A percentile compares a stretch with the other conserved stretches of the same genome.
These are phyloP conservation scores for Hycleus cichorii DNA, from an alignment of 1,140 invertebrate species.

Conservation along the genomic window DNA sequence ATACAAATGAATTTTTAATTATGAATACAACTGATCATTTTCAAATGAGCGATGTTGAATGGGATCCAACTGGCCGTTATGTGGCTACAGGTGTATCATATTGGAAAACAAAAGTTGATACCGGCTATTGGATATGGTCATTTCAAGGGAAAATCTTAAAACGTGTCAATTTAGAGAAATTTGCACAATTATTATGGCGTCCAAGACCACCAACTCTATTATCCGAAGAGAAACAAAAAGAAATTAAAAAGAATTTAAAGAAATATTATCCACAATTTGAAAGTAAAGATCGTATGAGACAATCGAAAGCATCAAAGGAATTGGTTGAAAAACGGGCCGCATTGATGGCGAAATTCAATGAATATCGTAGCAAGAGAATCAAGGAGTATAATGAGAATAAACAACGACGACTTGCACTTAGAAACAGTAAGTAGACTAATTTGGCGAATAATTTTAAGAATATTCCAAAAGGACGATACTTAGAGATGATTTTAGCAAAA, in stretches of 20 bases:
- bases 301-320: slow-evolving; percentile 93
- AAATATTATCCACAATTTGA: slow-evolving; percentile 96
- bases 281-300: slow-evolving; percentile 87
- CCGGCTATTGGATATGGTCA: slow-evolving; percentile 94
- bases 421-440: slow-evolving; percentile 64
- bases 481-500: background rate
- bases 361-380: slow-evolving; percentile 66
- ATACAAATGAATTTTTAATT: slow-evolving; percentile 89
- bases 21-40: slow-evolving; percentile 91
- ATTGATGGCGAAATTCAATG: slow-evolving; percentile 81
- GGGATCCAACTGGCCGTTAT: slow-evolving; percentile 98
- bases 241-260: slow-evolving; percentile 97
- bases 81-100: slow-evolving; percentile 91
- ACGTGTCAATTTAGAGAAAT: slow-evolving; percentile 80
- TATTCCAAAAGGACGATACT: background rate
- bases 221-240: slow-evolving; percentile 72
- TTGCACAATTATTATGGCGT: slow-evolving; percentile 94
- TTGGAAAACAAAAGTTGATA: slow-evolving; percentile 95
- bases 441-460: background rate
- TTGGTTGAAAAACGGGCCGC: slow-evolving; percentile 87
- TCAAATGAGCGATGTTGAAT: slow-evolving; percentile 90
- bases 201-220: slow-evolving; percentile 86
- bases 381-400: slow-evolving; percentile 72
- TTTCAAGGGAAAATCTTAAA: slow-evolving; percentile 75
- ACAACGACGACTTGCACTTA: slow-evolving; percentile 69